Conservation (phyloP, 2,888 invertebrate genomes). For the Tetanocera ferruginea region DNA sequence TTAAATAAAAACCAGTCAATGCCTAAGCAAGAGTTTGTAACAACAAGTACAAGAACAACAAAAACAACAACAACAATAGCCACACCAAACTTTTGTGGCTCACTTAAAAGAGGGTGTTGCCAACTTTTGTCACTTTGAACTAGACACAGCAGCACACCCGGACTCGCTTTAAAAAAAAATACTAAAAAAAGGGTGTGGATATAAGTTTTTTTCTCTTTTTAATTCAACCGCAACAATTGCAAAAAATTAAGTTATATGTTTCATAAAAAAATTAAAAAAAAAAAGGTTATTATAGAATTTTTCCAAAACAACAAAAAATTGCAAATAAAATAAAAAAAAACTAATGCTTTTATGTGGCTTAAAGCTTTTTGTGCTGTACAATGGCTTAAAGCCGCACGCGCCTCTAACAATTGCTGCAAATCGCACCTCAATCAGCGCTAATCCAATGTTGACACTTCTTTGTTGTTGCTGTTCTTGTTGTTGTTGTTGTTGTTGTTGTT, state of each 20-base stretch:
- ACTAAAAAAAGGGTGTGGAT: conserved; percentile 6
- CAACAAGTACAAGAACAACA: too few relatives aligned
- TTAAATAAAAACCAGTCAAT: too few relatives aligned
- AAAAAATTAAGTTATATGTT: too few relatives aligned
- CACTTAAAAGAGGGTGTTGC: conserved; percentile 54
- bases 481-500: conserved; percentile 24
- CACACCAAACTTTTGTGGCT: too few relatives aligned
- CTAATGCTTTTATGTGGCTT: background rate
- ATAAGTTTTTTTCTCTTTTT: background rate
- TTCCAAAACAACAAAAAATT: background rate
- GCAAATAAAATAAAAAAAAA: background rate
- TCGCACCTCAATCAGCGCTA: conserved; percentile 46
- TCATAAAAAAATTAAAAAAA: background rate
- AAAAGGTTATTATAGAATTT: background rate
- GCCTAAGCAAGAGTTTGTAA: too few relatives aligned
- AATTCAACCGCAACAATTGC: background rate
- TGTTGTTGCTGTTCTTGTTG: background rate
- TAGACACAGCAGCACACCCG: conserved; percentile 13
- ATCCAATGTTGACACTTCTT: conserved; percentile 40
- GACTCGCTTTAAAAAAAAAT: background rate
- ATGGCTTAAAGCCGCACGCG: conserved; percentile 55
- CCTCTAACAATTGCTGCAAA: conserved; percentile 52
- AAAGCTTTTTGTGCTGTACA: background rate
- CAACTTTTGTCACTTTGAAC: conserved; percentile 62
- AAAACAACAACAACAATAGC: too few relatives aligned